Conservation (phyloP, 2,113 vertebrate genomes). For the Pseudopipra pipra region DNA sequence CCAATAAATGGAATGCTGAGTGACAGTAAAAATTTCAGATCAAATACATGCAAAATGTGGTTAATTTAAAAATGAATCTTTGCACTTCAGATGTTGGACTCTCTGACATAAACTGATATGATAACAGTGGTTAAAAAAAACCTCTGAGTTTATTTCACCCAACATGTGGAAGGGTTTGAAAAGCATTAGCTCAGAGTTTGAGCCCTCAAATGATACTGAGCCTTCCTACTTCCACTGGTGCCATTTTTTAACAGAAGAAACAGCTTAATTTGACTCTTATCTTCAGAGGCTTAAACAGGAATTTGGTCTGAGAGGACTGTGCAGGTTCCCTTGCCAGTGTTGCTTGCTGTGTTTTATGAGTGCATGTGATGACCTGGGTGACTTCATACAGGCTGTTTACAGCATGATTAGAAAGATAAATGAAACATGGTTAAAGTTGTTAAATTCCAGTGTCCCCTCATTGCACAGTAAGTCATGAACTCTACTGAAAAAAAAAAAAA, state of each 20-base stretch:
- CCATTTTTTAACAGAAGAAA: not conserved
- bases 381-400: conserved; percentile 5
- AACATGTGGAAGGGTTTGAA: not conserved
- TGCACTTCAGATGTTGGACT: not conserved
- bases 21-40: not conserved
- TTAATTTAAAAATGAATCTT: not conserved
- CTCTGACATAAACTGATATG: not conserved
- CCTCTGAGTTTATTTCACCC: not conserved
- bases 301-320: not conserved
- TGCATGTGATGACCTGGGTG: not conserved
- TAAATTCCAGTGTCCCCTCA: not conserved
- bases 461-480: conserved; percentile 4
- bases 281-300: conserved; percentile 4
- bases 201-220: not conserved
- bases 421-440: not conserved
- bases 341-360: not conserved
- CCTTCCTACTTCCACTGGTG: not conserved
- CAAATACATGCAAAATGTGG: not conserved
- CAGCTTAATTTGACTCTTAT: conserved; percentile 1
- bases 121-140: not conserved
- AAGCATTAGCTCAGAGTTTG: not conserved
- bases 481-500: not conserved
- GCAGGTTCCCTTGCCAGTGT: not conserved
- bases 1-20: not conserved
- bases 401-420: conserved; percentile 26